A percentile compares a stretch with the other conserved stretches of the same genome.
Conservation (phyloP, 2,113 vertebrate genomes). For the Pan paniscus region DNA sequence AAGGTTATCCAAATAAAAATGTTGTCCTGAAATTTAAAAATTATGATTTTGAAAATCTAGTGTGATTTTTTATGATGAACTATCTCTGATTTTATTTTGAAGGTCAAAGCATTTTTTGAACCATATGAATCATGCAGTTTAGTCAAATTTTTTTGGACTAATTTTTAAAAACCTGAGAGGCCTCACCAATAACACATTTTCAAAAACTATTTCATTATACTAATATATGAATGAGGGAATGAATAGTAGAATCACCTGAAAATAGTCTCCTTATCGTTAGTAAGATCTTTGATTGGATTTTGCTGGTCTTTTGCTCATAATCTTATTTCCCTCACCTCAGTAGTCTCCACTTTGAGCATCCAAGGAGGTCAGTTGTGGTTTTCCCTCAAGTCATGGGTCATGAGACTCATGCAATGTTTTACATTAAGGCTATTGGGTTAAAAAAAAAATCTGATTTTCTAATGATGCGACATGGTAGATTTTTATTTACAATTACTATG, state of each 20-base stretch:
- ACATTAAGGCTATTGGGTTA: not conserved
- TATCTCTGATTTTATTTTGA: not conserved
- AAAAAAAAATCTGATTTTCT: not conserved
- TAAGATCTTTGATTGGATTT: not conserved
- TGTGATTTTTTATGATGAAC: not conserved
- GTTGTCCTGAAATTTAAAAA: not conserved
- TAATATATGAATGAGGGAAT: not conserved
- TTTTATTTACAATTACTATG: slow-evolving; percentile 32
- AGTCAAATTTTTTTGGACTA: not conserved
- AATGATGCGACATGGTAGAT: not conserved
- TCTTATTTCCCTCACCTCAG: not conserved
- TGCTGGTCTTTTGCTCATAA: not conserved
- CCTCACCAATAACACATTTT: not conserved
- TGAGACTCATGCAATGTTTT: not conserved
- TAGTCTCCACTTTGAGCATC: not conserved
- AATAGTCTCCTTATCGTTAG: not conserved
- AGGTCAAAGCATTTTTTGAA: slow-evolving; percentile 28
- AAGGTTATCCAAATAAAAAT: not conserved
- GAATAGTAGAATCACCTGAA: not conserved
- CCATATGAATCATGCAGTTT: not conserved
- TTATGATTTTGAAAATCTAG: not conserved
- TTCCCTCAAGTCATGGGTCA: not conserved
- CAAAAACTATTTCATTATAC: not conserved
- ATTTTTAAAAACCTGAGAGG: not conserved
- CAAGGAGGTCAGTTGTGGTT: not conserved